Base-by-base conservation (phyloP, 2,113 vertebrate genomes). In the Scomber colias region DNA sequence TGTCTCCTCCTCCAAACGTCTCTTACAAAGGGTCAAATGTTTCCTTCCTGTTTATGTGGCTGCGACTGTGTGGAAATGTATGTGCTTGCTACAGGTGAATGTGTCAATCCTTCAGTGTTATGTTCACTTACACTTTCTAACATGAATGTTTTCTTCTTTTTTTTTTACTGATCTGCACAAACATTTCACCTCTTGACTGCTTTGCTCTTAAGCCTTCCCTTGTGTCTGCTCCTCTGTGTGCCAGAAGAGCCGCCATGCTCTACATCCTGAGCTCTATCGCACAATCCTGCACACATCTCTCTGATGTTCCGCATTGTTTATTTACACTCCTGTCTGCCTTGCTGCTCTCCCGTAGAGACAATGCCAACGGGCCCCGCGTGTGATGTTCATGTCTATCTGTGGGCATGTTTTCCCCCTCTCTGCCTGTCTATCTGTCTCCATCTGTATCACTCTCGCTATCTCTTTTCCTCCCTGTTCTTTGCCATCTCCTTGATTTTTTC, bases 41-140 rank as follows among this genome's bases (percentile, higher is more conserved):
- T 66, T 60, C 73, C 84, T 91, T 93, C 93, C 93, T 92, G 90
- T 92, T 85, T 89, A 73, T 84, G 27, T 21, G 46, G 48, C 35
- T 56, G n/a, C 16, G 17, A 27, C 24, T 70, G 68, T 71, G 24
- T 79, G 31, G 71, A n/a, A 6, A 6, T 48, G 35, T 57, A 21
- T n/a, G 53, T 40, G 35, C 8, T 7, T 7, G 35, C 35, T 40
- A 40, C 35, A 40, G 35, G 35, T 40, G 35, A 40, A 40, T 9
- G 35, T 40, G 35, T 40, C 35, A 9, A 46, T 75, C 15, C 49
- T 31, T 17, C 12, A 66, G 21, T 7, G 35, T 1, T 7, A 35
- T 4, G 4, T 7, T 50, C 31, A 12, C 51, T 30, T 40, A 45
- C 17, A 3, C 12, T 21, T 40, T 24, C 3, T 40, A 5, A 49